Evolutionary conservation across 1,140 invertebrate genomes (phyloP), one percentile per base, ranked within the genome.

Genomic region (Lepidurus packardi): DNA sequence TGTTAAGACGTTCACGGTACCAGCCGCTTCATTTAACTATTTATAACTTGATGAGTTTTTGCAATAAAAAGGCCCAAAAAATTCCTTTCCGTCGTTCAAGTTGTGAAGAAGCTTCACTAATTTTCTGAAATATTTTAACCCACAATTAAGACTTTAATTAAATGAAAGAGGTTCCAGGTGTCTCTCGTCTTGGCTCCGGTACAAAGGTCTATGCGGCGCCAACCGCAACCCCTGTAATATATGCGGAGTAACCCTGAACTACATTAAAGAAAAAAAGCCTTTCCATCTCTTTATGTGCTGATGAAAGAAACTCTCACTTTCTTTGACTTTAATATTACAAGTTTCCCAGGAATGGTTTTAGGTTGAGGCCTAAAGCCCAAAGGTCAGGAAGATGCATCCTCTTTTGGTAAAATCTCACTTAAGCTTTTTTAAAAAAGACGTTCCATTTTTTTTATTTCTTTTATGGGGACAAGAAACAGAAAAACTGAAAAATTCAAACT

Each of bases 171-270:
- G 21, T 34, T 65, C 53, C 53, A 65, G 53, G 53, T 65, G 53
- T 65, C 13, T 65, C 34, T 34, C 34, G 21, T 21, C 16, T 65
- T 65, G 53, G 53, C 53, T 21, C 16, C 13, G 53, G 53, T 65
- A 65, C 53, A 65, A 65, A 65, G 53, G 53, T 16, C 53, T 21
- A 65, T n/a, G 21, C 53, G 53, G 53, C 53, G 53, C 53, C 53
- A 65, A 65, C 53, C 45, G 45, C 53, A 65, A 65, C 53, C 53
- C 53, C 53, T 65, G 53, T 65, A 65, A 65, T 65, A 65, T 65
- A 65, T 65, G 53, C 53, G 53, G 53, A 13, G 53, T 65, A 65
- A 65, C 53, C 53, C 53, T 65, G 53, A 65, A 65, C 53, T 65
- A 65, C 53, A 65, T 65, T 65, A 65, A 65, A 21, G 13, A 65